Evolutionary conservation across 30 jellyfish, hydroid and myxozoan genomes (phyloP).

Genomic region (Aurelia aurita): DNA sequence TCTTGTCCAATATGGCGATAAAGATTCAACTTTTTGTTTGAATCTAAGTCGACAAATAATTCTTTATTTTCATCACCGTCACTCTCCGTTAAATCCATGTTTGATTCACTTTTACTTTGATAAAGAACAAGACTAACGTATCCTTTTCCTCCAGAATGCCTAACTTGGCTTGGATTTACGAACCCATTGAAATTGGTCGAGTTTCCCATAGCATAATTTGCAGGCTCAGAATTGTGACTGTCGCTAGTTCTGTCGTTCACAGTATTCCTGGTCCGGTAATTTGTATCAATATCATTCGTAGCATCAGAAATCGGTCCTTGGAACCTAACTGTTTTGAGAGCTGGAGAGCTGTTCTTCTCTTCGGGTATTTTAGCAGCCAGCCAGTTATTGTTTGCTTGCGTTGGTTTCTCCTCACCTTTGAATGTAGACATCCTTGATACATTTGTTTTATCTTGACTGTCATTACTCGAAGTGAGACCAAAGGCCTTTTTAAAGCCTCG

Average conservation of each 20-base stretch:
- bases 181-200: not conserved
- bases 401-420: constrained; percentile 49
- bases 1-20: constrained; percentile 1
- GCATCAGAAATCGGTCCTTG: not conserved
- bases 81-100: constrained; percentile 20
- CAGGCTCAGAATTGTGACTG: not conserved
- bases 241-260: not conserved
- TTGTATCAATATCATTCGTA: not conserved
- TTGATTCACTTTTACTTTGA: constrained; percentile 48
- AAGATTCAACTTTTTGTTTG: not conserved
- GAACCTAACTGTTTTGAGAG: constrained; percentile 18
- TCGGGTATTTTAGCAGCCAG: constrained; percentile 22
- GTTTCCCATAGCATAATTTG: not conserved
- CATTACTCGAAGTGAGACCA: constrained; percentile 61
- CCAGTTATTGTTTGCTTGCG: constrained; percentile 26
- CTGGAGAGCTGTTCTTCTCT: not conserved
- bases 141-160: constrained; percentile 2
- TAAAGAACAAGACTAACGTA: constrained; percentile 37
- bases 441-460: constrained; percentile 45
- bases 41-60: constrained; percentile 57
- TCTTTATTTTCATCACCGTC: constrained; percentile 45
- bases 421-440: constrained; percentile 40
- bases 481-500: constrained; percentile 82
- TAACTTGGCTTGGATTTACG: not conserved
- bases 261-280: not conserved